Evolutionary conservation across 2,888 invertebrate species (phyloP), one percentile per base, ranked within the genome.

Genomic region (Lasius fuliginosus): DNA sequence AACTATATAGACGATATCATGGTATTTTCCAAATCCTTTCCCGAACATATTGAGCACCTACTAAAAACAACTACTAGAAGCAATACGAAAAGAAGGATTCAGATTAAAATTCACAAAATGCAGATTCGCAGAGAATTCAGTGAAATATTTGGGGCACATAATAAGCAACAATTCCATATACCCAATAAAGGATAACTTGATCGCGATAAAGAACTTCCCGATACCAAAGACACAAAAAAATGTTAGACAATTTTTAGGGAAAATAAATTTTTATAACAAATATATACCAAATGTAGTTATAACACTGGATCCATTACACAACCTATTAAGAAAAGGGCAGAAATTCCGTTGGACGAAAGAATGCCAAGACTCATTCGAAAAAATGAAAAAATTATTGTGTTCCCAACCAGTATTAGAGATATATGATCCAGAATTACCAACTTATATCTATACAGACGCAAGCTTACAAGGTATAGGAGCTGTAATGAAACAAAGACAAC

Each of bases 241-340:
- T 11, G 15, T 65, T 3, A 30, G 65, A 11, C 73, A 82, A 27
- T 65, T 67, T 15, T 12, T 42, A 1, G 67, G 42, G 3, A 42
- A 67, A 15, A 67, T 64, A 4, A 85, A 84, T 33, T 85, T 84
- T 67, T 81, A 86, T 18, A 40, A 76, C n/a, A 58, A 88, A 85
- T 86, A 86, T 65, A 73, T 85, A 60, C 68, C 81, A 84, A 83
- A 82, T n/a, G n/a, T 8, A 79, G 71, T 8, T 58, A 73, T 60
- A 69, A 84, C 76, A 6, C 53, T 88, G 30, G 83, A 88, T 18
- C 88, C 84, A 23, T 53, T 87, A 33, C 87, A 88, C n/a, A 87
- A 86, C 6, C 23, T 89, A 81, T 27, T 90, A 85, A 87, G 58
- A 88, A 91, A 87, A 60, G 76, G 30, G 83, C 56, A 75, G n/a